Percentiles rank a stretch among this genome's conserved stretches.
phyloP scores from a whole-genome alignment of 2,888 invertebrate genomes.

The Noctua janthe region DNA sequence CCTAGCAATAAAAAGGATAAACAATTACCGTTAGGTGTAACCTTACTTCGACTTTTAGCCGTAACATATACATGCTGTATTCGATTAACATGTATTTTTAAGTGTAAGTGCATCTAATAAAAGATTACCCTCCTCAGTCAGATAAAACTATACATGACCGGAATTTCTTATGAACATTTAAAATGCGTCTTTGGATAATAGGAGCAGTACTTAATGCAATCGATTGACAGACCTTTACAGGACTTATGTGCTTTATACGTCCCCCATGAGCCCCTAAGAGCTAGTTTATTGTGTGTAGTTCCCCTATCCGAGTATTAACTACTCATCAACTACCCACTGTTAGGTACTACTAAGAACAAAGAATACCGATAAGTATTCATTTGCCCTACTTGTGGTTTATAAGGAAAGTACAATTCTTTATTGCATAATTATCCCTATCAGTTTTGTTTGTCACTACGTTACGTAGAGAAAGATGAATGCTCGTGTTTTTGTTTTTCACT shows the following conservation, averaged over 20 bases:
- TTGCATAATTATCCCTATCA: too few species aligned
- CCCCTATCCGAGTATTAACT: conserved; percentile 13
- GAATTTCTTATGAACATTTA: background rate
- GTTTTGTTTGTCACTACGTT: background rate
- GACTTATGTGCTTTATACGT: conserved; percentile 22
- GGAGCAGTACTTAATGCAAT: background rate
- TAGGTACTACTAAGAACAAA: background rate
- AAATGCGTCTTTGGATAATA: background rate
- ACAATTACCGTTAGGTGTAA: too few species aligned
- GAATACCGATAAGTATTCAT: conserved; percentile 18
- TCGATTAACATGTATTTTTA: conserved; percentile 3
- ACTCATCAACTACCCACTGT: conserved; percentile 12
- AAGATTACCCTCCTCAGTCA: too few species aligned
- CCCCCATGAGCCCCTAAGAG: conserved; percentile 13
- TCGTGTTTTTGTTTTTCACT: background rate
- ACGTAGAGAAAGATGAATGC: background rate
- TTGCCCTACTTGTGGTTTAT: background rate
- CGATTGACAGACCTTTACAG: conserved; percentile 9
- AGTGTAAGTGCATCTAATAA: too few species aligned
- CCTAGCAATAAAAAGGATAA: too few species aligned
- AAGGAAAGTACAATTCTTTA: background rate
- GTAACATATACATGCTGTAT: background rate
- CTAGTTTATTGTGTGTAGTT: conserved; percentile 15
- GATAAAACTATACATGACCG: too few species aligned
- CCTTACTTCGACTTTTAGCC: too few species aligned